Base-by-base conservation (phyloP, 2,888 invertebrate genomes). In the Drosophila tanythrix region DNA sequence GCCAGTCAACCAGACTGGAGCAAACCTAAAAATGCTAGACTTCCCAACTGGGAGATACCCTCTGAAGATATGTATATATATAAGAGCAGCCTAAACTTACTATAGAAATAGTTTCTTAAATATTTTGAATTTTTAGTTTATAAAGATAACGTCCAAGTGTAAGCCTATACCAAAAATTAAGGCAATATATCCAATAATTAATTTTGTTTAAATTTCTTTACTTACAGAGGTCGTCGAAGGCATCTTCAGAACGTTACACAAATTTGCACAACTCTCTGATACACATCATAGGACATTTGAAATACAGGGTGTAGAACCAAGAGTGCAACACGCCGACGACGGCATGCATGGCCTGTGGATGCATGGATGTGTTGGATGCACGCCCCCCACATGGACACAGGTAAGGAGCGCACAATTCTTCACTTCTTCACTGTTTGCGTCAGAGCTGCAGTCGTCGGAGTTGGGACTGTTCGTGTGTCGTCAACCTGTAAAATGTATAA, bases 401-500 rank as follows among this genome's bases (percentile, higher is more conserved):
- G 70, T 15, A 46, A 46, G 69, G 68, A 64, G 51, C 63, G 51
- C 38, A 35, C 35, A 38, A 62, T 52, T 35, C 53, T 52, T 59
- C 53, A 18, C 55, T 40, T 60, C 64, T 51, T 55, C 68, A 55
- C 36, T 67, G 74, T 63, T 51, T 55, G 25, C 25, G 21, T 27
- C 70, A 69, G 21, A 13, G 43, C 36, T 53, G 70, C 48, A 48
- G 40, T 58, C 46, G 15, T 46, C 46, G 15, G 46, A 46, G 46
- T 25, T 46, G 46, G 43, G 31, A 33, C 59, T 50, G 74, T 51
- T 80, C 60, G 80, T 79, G 79, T 79, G 79, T 80, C 80, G 80
- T 81, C 87, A 87, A 87, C 89, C 89, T 87, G 89, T 79, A 87
- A 89, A 87, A 87, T 84, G 85, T 88, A 87, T 87, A 87, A 87